Evolutionary conservation across 2,888 invertebrate genomes (phyloP).

Genomic region (Eugnorisma glareosa): DNA sequence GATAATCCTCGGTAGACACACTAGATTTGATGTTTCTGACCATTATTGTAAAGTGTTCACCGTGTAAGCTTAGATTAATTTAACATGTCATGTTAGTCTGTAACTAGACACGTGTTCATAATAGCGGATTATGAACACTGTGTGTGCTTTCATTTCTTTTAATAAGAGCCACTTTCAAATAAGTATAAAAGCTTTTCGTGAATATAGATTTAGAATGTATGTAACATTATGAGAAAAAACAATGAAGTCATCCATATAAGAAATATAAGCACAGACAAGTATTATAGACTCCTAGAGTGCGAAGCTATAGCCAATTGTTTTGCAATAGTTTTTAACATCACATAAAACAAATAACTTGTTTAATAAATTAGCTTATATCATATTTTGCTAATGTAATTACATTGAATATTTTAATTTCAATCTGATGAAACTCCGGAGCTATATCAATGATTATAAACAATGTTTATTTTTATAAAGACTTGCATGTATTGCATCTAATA

Average conservation of each 20-base stretch:
- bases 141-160: constrained; percentile 69
- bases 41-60: constrained; percentile 87
- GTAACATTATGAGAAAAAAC: neutral
- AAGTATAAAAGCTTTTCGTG: neutral
- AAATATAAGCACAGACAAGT: constrained; percentile 72
- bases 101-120: constrained; percentile 85
- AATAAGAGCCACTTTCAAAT: neutral
- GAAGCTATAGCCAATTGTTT: constrained; percentile 89
- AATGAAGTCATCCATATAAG: constrained; percentile 57
- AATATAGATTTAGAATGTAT: neutral
- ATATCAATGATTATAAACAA: constrained; percentile 68
- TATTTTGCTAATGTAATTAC: constrained; percentile 87
- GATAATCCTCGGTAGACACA: constrained; percentile 82
- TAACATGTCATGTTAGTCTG: constrained; percentile 88
- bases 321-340: constrained; percentile 89
- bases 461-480: constrained; percentile 79
- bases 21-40: constrained; percentile 87
- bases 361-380: constrained; percentile 85
- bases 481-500: constrained; percentile 83
- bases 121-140: constrained; percentile 77
- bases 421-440: constrained; percentile 74
- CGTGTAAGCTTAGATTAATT: constrained; percentile 88
- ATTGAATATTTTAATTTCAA: constrained; percentile 77
- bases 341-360: constrained; percentile 80
- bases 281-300: constrained; percentile 86